Base-by-base conservation (phyloP, 2,888 invertebrate genomes). In the Cheilosia vulpina region DNA sequence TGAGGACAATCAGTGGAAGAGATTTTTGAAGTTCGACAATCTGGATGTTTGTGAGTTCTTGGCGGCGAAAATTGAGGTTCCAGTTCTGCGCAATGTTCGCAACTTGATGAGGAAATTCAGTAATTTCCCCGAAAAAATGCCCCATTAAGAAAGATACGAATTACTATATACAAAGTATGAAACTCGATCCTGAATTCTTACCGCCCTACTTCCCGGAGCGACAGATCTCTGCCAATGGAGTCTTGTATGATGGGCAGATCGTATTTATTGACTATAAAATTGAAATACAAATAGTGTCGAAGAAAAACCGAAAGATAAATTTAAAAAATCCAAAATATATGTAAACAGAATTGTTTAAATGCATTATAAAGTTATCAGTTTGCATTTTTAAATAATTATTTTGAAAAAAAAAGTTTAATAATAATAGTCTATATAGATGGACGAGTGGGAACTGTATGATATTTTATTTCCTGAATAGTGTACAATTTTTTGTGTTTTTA, bases 31-130 rank as follows among this genome's bases (percentile, higher is more conserved):
- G 15, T 72, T 82, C 15, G 60, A 5, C 1, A 66, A 77, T 11
- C 53, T 82, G 0, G 71, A 82, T 55, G 65, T 77, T 11, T 82
- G 82, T 31, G 82, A 77, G 53, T 82, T 82, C 34, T 27, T 82
- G 13, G 41, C 82, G 1, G 82, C 65, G 5, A 66, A 71, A 31
- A 72, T 72, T 9, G 31, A 60, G 2, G 77, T 71, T 4, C 77
- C 77, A 15, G 24, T 82, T 13, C 21, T 82, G 13, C 27, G 71
- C 2, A 71, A 72, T 15, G 47, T 27, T 19, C 71, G 82, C 2
- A 82, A 72, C 66, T 17, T 77, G 5, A 82, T 52, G 24, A 24
- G 5, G 3, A 52, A 15, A 52, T 24, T 21, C 0, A 52, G 52
- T 15, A 52, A 52, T 19, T 11, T 52, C 6, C 52, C 52, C 7